Base-by-base conservation (phyloP, 1,140 invertebrate species). In the Euura saliciscinereae region DNA sequence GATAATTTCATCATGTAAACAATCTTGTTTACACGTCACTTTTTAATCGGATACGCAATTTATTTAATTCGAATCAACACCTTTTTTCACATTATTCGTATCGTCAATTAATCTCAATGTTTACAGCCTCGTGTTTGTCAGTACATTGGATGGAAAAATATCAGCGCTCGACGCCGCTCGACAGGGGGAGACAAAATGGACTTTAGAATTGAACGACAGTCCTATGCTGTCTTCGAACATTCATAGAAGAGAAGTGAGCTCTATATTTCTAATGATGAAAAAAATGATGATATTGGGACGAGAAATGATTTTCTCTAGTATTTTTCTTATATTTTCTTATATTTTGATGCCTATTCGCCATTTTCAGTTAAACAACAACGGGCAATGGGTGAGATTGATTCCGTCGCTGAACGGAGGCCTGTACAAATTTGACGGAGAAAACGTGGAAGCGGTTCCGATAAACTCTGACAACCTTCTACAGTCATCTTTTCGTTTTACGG, bases 371-470 rank as follows among this genome's bases (percentile, higher is more conserved):
- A 94, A 92, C 66, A 94, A 94, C 73, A 93, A 95, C 88, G 97
- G 96, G 1, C 92, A 96, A 82, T 94, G 91, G 88, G 91, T 97
- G 46, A 90, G 94, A 75, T 89, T 98, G 77, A 96, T 99, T 81
- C 97, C 97, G 45, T 97, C 97, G 0, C 85, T 99, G 6, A 94
- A 92, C 84, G 97, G 97, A 7, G 92, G 92, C 13, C 88, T 99
- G 6, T 99, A 97, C 85, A 95, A 94, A 83, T 95, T 97, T 85
- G 95, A 98, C 89, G 96, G 96, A 1, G 92, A 95, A 68, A 93
- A 91, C 78, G 91, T 99, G 70, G 94, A 98, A 87, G 91, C 94
- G 1, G 88, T 98, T 69, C 96, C 96, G 28, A 91, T 98, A 73
- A 93, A 93, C 68, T 93, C 95, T 0, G 96, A 98, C 70, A 91